These are phyloP conservation scores for Anas platyrhynchos DNA, from an alignment of 2,113 vertebrate genomes.

Conservation along the genomic window DNA sequence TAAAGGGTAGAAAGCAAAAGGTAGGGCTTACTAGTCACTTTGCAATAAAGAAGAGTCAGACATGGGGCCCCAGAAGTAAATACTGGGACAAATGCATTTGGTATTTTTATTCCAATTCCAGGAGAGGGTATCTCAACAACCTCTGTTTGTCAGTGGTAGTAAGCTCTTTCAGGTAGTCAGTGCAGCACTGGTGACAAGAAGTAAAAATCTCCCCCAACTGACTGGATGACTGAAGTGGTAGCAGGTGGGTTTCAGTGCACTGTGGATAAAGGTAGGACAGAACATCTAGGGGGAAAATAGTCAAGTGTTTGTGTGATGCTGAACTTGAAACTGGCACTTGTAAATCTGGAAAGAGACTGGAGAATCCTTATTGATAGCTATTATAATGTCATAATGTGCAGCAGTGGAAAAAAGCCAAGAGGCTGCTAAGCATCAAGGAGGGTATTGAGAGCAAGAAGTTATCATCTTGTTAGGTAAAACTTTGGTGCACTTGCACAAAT, in stretches of 20 bases:
- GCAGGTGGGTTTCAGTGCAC: not conserved
- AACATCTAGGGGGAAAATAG: not conserved
- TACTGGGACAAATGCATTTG: not conserved
- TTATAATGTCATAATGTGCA: not conserved
- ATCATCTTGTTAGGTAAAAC: not conserved
- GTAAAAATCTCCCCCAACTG: not conserved
- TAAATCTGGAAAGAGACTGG: not conserved
- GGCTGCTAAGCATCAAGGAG: not conserved
- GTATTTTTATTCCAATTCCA: not conserved
- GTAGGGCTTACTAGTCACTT: not conserved
- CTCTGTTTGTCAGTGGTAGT: no score
- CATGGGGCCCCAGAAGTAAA: not conserved
- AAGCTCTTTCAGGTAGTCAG: not conserved
- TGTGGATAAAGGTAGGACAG: not conserved
- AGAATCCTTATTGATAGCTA: not conserved
- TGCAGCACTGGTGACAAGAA: not conserved
- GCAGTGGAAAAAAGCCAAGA: not conserved
- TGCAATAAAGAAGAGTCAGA: not conserved
- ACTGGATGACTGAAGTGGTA: not conserved
- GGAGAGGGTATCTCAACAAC: not conserved
- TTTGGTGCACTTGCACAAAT: not conserved
- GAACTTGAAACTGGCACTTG: not conserved
- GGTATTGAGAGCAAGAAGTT: not conserved
- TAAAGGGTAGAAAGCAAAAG: not conserved
- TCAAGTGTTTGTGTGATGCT: not conserved